Evolutionary conservation across 2,113 vertebrate species (phyloP).

Genomic region (Pomatostomus ruficeps): DNA sequence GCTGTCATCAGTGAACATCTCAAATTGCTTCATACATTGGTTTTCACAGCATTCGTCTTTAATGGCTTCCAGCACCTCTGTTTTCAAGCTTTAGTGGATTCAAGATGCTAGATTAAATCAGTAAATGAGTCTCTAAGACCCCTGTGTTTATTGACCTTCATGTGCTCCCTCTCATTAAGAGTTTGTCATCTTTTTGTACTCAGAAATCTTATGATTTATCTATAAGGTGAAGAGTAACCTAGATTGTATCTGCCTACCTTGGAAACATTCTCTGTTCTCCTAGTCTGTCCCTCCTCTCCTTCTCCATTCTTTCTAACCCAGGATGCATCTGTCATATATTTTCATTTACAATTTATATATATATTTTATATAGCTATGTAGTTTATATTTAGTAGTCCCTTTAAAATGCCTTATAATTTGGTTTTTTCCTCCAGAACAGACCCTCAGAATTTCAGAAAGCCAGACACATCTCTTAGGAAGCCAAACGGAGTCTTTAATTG

Average conservation of each 20-base stretch:
- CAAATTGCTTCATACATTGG: not conserved
- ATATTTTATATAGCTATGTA: not conserved
- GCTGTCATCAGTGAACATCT: not conserved
- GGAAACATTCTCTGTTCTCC: not conserved
- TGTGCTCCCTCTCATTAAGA: not conserved
- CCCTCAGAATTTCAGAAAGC: not conserved
- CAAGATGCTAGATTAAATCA: not conserved
- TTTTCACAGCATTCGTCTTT: constrained; percentile 24
- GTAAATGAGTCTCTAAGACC: not conserved
- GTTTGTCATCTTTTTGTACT: not conserved
- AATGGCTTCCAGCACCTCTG: constrained; percentile 2
- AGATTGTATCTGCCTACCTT: not conserved
- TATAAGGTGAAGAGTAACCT: not conserved
- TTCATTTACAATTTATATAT: not conserved
- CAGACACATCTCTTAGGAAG: not conserved
- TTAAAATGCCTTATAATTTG: not conserved
- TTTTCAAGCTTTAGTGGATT: not conserved
- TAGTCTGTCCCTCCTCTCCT: not conserved
- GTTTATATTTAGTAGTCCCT: not conserved
- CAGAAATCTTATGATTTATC: not conserved
- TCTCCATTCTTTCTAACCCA: not conserved
- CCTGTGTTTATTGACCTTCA: not conserved
- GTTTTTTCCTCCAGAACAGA: not conserved
- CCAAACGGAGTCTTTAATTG: not conserved
- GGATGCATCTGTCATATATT: not conserved